These are phyloP conservation scores for Latrodectus elegans DNA, from an alignment of 2,888 invertebrate species.

Conservation along the genomic window DNA sequence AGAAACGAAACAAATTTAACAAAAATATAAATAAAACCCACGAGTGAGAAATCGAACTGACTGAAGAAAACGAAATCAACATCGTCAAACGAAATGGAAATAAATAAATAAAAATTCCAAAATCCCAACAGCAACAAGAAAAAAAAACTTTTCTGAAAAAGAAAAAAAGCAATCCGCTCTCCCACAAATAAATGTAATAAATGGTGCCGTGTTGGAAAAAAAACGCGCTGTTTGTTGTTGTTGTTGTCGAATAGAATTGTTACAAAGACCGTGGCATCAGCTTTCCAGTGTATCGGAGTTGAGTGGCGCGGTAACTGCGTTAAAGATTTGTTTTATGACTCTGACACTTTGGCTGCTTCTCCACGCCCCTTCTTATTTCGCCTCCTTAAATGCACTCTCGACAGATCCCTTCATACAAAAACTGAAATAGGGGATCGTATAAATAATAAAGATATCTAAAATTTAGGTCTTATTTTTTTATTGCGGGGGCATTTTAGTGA, in stretches of 20 bases:
- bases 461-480: too few relatives aligned
- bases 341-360: conserved; percentile 58
- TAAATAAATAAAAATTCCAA: conserved; percentile 35
- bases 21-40: conserved; percentile 35
- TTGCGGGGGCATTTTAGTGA: too few relatives aligned
- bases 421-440: conserved; percentile 21
- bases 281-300: conserved; percentile 61
- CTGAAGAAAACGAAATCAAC: conserved; percentile 57
- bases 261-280: conserved; percentile 53
- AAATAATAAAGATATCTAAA: neutral
- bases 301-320: conserved; percentile 67
- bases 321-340: conserved; percentile 69
- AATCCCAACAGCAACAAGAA: conserved; percentile 27
- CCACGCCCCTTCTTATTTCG: conserved; percentile 59
- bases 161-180: conserved; percentile 10
- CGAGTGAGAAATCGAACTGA: conserved; percentile 44
- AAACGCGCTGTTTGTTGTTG: conserved; percentile 42
- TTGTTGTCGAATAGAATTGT: conserved; percentile 60
- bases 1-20: conserved; percentile 33
- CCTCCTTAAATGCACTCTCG: conserved; percentile 64
- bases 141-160: conserved; percentile 1
- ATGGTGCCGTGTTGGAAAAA: conserved; percentile 46
- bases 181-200: conserved; percentile 69
- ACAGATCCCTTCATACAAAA: conserved; percentile 45
- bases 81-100: conserved; percentile 29